These are phyloP conservation scores for Hirtodrosophila trivittata DNA, from an alignment of 2,888 invertebrate genomes.

Conservation along the genomic window DNA sequence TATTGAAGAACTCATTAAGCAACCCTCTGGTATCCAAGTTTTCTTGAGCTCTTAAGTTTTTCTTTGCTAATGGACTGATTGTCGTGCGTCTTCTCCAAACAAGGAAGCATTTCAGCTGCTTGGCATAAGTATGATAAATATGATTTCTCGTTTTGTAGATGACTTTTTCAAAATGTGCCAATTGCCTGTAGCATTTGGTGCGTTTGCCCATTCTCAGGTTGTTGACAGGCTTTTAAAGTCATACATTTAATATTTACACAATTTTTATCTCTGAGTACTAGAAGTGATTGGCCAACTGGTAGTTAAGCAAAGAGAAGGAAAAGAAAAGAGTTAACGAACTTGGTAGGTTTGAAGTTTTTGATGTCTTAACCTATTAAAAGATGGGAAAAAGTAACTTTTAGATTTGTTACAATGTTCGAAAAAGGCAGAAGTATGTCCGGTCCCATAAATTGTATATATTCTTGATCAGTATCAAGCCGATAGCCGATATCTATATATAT, in stretches of 20 bases:
- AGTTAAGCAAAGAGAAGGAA: no score
- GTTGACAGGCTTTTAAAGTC: slow-evolving; percentile 27
- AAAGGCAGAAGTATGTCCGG: no score
- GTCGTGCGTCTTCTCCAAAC: slow-evolving; percentile 19
- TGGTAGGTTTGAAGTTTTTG: no score
- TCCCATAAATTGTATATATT: no score
- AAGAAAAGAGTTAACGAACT: no score
- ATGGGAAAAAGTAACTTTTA: no score
- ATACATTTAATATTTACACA: no score
- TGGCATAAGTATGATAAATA: slow-evolving; percentile 52
- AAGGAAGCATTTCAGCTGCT: slow-evolving; percentile 29
- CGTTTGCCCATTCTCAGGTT: slow-evolving; percentile 30
- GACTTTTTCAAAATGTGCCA: slow-evolving; percentile 14
- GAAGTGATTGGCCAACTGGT: background rate
- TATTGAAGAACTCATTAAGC: background rate
- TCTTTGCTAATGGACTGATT: slow-evolving; percentile 28
- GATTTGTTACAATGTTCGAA: no score
- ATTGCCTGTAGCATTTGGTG: slow-evolving; percentile 3
- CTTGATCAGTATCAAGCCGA: no score
- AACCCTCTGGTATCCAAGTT: slow-evolving; percentile 11
- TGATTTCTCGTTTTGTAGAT: slow-evolving; percentile 26
- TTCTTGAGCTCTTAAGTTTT: slow-evolving; percentile 8
- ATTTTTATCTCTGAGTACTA: background rate
- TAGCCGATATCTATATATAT: no score
- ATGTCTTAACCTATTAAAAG: no score